phyloP scores from a whole-genome alignment of 2,797 vertebrate genomes.

The Labeo calbasu region DNA sequence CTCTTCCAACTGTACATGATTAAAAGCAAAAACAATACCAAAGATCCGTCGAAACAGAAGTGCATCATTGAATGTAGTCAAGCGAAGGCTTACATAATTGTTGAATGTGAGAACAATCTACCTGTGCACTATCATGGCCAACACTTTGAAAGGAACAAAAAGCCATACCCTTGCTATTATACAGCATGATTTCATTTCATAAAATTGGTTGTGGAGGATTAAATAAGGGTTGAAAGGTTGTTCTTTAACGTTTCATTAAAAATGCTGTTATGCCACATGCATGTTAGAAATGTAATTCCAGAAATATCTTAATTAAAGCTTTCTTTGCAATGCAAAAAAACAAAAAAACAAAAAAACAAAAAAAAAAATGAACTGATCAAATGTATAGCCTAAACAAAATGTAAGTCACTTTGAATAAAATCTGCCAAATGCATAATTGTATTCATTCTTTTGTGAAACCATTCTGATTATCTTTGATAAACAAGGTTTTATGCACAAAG shows the following conservation, averaged over 20 bases:
- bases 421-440: neutral
- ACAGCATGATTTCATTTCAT: neutral
- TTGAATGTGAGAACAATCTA: neutral
- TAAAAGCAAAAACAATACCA: neutral
- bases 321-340: too few species aligned
- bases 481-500: neutral
- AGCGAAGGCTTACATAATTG: neutral
- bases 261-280: neutral
- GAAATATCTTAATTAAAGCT: neutral
- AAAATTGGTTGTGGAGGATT: neutral
- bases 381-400: neutral
- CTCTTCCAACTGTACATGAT: neutral
- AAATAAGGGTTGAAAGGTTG: neutral
- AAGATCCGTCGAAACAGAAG: too few species aligned
- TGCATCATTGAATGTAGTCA: neutral
- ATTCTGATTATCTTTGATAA: neutral
- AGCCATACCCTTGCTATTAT: rapidly evolving
- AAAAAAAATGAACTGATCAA: too few species aligned
- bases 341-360: too few species aligned
- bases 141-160: rapidly evolving
- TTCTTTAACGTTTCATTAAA: neutral
- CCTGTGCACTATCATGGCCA: neutral
- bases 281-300: too few species aligned
- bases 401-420: neutral
- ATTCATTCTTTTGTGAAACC: neutral